Evolutionary conservation across 2,888 invertebrate genomes (phyloP).

Genomic region (Acleris literana): DNA sequence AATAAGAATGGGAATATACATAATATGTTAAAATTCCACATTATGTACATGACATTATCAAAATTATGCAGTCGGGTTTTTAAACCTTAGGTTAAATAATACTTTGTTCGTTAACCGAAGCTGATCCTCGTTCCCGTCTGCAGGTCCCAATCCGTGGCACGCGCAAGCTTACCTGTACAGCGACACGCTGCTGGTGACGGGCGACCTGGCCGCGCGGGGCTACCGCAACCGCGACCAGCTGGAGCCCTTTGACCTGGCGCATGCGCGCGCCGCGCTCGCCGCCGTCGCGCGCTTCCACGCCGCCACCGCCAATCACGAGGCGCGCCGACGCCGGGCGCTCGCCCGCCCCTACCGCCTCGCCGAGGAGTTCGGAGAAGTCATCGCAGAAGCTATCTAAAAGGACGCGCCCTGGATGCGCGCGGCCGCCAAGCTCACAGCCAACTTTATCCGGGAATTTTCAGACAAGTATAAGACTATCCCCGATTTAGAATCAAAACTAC

Average conservation of each 20-base stretch:
- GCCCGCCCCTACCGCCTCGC: constrained; percentile 49
- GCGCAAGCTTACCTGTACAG: constrained; percentile 57
- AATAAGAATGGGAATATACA: no score
- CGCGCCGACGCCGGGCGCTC: constrained; percentile 44
- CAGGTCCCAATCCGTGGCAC: constrained; percentile 61
- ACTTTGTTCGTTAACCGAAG: no score
- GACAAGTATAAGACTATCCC: no score
- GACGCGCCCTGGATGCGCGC: no score
- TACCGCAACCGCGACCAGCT: constrained; percentile 50
- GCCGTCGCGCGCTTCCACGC: constrained; percentile 70
- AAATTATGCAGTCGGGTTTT: no score
- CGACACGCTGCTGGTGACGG: constrained; percentile 65
- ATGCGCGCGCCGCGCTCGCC: constrained; percentile 49
- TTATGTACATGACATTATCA: no score
- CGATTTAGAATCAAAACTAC: no score
- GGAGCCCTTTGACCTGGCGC: constrained; percentile 56
- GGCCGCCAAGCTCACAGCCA: no score
- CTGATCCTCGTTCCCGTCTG: neutral
- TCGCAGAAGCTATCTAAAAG: constrained; percentile 50
- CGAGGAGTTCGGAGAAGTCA: constrained; percentile 49
- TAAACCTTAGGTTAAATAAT: no score
- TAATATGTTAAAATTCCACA: no score
- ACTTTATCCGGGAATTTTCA: no score
- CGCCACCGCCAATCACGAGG: constrained; percentile 60
- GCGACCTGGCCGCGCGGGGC: constrained; percentile 62